Evolutionary conservation across 2,888 invertebrate genomes (phyloP).

Genomic region (Yponomeuta plumbellus): DNA sequence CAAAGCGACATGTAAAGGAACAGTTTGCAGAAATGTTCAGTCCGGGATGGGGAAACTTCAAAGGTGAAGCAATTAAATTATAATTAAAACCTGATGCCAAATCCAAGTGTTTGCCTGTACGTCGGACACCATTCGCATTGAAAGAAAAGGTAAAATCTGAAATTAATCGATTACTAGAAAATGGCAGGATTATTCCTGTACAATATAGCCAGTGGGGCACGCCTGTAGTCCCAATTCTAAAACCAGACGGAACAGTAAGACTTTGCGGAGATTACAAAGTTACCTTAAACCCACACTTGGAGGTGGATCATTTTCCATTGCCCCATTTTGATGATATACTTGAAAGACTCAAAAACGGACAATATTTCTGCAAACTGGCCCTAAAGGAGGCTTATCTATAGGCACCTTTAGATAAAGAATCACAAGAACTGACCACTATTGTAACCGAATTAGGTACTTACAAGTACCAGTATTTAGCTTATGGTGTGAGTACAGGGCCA

Average conservation of each 20-base stretch:
- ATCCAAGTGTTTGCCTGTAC: slow-evolving; percentile 1
- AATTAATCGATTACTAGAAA: slow-evolving; percentile 20
- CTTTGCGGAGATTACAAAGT: slow-evolving; percentile 28
- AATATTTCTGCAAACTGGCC: slow-evolving; percentile 19
- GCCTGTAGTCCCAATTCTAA: slow-evolving; percentile 28
- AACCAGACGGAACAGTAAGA: slow-evolving; percentile 26
- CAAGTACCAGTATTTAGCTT: slow-evolving; percentile 21
- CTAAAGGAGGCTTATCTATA: slow-evolving; percentile 23
- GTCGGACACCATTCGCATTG: slow-evolving; percentile 26
- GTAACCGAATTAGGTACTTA: slow-evolving; percentile 22
- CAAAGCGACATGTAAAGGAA: background rate
- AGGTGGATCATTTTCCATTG: slow-evolving; percentile 18
- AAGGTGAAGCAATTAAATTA: background rate
- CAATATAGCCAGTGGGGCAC: too few relatives aligned
- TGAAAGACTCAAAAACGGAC: slow-evolving; percentile 4
- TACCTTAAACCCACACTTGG: slow-evolving; percentile 23
- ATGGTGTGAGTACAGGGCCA: slow-evolving; percentile 21
- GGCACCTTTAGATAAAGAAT: slow-evolving; percentile 19
- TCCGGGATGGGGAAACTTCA: background rate
- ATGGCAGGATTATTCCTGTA: too few relatives aligned
- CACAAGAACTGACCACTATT: slow-evolving; percentile 21
- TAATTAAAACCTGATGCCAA: slow-evolving; percentile 4
- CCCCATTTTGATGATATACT: slow-evolving; percentile 15
- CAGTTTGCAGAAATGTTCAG: background rate
- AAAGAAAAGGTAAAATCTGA: slow-evolving; percentile 24